Evolutionary conservation across 2,888 invertebrate genomes (phyloP), one percentile per base, ranked within the genome.

Genomic region (Ommatoiulus sabulosus): DNA sequence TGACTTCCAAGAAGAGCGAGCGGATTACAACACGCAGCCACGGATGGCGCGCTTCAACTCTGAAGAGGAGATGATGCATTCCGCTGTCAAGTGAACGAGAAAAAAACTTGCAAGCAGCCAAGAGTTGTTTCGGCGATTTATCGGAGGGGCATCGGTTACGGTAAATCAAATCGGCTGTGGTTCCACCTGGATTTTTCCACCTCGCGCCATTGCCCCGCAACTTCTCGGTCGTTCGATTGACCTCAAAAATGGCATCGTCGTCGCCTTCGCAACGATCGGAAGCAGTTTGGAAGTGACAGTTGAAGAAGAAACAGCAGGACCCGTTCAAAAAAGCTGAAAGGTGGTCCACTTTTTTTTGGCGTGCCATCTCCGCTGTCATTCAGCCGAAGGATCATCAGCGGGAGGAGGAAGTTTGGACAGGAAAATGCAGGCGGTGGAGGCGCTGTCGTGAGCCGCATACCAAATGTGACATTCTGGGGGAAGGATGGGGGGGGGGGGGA

Each of bases 71-170:
- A 24, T 72, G 72, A 20, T 72, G 72, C 72, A 72, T 72, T 72
- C 72, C 72, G 20, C 72, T 72, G 72, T 72, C 72, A 72, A 72
- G 72, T 10, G 4, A 6, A 6, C 72, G 20, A 72, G 72, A 72
- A n/a, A 52, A 63, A 72, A 72, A n/a, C n/a, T n/a, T n/a, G n/a
- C n/a, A n/a, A n/a, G n/a, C n/a, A n/a, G n/a, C 72, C 72, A n/a
- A 72, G 72, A 20, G 72, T 20, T 20, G 72, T 72, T 72, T 72
- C n/a, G n/a, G 72, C 72, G 72, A 72, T 72, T 72, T 72, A 72
- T 72, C 72, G 72, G 72, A 72, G 72, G 72, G 72, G 72, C 72
- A 72, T 72, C 24, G 72, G 72, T 72, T 72, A 72, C 72, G 72
- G 72, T 72, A 72, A 72, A 72, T 72, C 72, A 72, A 72, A 24